Base-by-base conservation (phyloP, 2,888 invertebrate genomes). In the Synanthedon tipuliformis region DNA sequence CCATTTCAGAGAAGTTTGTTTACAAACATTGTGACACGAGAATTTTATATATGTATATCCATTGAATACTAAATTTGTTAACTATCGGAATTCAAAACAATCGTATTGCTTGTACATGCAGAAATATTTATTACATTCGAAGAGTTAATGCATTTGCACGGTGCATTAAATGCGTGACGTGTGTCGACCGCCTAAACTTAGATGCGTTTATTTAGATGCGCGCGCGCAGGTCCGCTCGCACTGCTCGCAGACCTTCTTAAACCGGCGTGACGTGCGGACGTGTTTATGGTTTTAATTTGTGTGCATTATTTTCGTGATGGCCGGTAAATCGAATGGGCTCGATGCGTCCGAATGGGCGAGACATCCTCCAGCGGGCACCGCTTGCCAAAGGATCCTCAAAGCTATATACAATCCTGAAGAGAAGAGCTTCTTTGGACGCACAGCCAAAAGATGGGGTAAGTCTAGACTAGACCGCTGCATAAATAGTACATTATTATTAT, bases 371-470 rank as follows among this genome's bases (percentile, higher is more conserved):
- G 57, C 70, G 0, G 73, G 75, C 0, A 68, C 79, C 0, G 58
- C 70, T 1, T 71, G 75, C 61, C 61, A 66, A 49, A 71, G 77
- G 50, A 55, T 76, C 0, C 65, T 68, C 8, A 75, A 69, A 51
- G 69, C 72, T 0, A 68, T 85, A 45, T 86, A 86, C 59, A 74
- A 86, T 56, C 75, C 75, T 5, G 75, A 78, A 0, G 85, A 86
- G 13, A 75, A 77, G 5, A 84, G 82, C 63, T 74, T 83, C 56
- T 65, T 85, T 23, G 86, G 86, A 34, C 64, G 86, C 16, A 86
- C 86, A 48, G 73, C 83, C 40, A 81, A 81, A 54, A 61, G 83
- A 73, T 86, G 86, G 86, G 86, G 86, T 86, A 60, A 80, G 85
- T 71, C 10, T 45, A 13, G 27, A 8, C 27, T 45, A 13, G 34